These are phyloP conservation scores for Camelus bactrianus DNA, from an alignment of 2,113 vertebrate species.

Conservation along the genomic window DNA sequence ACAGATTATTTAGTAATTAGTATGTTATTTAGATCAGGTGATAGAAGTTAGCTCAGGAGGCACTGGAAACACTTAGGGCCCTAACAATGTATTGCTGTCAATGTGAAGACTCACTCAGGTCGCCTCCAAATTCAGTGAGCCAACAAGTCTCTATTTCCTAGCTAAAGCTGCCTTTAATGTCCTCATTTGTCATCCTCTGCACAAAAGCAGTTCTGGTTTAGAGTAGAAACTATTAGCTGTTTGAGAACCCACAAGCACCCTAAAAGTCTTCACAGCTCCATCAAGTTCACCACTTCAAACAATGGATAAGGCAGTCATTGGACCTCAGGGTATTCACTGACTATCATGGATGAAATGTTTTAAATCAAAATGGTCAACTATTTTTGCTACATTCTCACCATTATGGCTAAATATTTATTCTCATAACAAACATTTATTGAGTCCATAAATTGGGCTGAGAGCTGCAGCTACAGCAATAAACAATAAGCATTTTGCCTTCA, in stretches of 20 bases:
- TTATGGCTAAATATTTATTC: slow-evolving; percentile 50
- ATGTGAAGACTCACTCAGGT: not conserved
- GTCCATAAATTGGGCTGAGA: not conserved
- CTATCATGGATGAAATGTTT: not conserved
- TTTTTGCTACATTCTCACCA: not conserved
- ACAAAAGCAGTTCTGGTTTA: not conserved
- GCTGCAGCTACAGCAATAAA: not conserved
- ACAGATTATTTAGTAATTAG: not conserved
- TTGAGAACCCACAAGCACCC: not conserved
- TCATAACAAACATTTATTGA: slow-evolving; percentile 37
- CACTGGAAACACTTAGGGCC: too few species aligned
- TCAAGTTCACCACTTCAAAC: not conserved
- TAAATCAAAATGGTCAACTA: not conserved
- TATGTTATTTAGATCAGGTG: not conserved
- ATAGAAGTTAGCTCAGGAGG: not conserved
- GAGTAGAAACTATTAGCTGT: slow-evolving; percentile 8
- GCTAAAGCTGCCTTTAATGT: not conserved
- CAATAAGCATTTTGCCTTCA: not conserved
- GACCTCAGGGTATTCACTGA: not conserved
- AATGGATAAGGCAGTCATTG: not conserved
- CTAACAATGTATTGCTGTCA: not conserved
- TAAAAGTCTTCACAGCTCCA: not conserved
- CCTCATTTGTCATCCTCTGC: not conserved
- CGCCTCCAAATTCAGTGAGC: not conserved
- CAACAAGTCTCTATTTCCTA: not conserved